Percentiles rank a stretch among this genome's conserved stretches.
phyloP scores from a whole-genome alignment of 1,140 invertebrate species.

The Megathymus violae region DNA sequence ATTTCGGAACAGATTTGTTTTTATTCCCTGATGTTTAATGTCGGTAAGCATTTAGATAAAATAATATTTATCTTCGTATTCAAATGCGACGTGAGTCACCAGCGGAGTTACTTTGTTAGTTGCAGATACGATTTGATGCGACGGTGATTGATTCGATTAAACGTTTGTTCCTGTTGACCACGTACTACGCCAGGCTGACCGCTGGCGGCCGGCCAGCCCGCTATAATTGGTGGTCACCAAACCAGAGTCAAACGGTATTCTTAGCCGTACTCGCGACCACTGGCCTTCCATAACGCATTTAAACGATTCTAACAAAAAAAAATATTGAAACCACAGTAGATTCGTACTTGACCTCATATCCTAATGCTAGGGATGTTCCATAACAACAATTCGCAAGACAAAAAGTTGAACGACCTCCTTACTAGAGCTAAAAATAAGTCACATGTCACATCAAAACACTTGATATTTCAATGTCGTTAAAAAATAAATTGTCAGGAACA shows the following conservation, averaged over 20 bases:
- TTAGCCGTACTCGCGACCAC: constrained; percentile 77
- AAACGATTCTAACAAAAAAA: constrained; percentile 65
- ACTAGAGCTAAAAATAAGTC: constrained; percentile 26
- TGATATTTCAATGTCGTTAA: constrained; percentile 32
- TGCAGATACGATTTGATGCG: constrained; percentile 35
- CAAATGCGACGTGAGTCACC: background rate
- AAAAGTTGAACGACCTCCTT: constrained; percentile 49
- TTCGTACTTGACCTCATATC: constrained; percentile 78
- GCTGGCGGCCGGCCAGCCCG: constrained; percentile 74
- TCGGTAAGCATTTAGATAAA: too few species aligned
- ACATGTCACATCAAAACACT: constrained; percentile 27
- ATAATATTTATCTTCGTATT: too few species aligned
- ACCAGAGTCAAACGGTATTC: constrained; percentile 75
- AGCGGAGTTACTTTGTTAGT: constrained; percentile 19
- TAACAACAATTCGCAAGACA: constrained; percentile 30
- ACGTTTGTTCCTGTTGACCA: constrained; percentile 68
- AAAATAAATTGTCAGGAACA: constrained; percentile 34
- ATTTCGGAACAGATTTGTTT: too few species aligned
- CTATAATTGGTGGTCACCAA: constrained; percentile 80
- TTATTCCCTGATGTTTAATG: too few species aligned
- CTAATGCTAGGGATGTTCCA: constrained; percentile 53
- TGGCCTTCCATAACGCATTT: constrained; percentile 72
- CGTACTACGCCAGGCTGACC: constrained; percentile 48
- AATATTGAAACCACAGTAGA: constrained; percentile 34
- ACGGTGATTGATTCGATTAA: constrained; percentile 71